Evolutionary conservation across 2,797 vertebrate genomes (phyloP).

Genomic region (Siniperca scherzeri): DNA sequence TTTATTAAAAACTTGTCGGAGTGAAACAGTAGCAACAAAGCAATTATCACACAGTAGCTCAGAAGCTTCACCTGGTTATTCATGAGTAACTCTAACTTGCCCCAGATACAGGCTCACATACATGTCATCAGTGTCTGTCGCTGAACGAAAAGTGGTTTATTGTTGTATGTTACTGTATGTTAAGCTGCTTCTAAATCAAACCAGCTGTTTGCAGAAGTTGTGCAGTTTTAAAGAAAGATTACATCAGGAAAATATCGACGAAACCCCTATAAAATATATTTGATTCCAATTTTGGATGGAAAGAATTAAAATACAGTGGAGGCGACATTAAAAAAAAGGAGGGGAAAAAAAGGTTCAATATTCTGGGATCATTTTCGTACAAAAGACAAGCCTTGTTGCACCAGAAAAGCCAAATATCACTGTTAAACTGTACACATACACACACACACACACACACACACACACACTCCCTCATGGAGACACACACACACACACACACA

Average conservation of each 20-base stretch:
- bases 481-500: constrained; percentile 41
- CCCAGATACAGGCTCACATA: constrained; percentile 65
- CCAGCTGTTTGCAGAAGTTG: constrained; percentile 66
- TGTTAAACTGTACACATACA: constrained; percentile 48
- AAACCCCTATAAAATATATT: constrained; percentile 76
- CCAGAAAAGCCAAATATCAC: constrained; percentile 72
- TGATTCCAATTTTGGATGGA: constrained; percentile 72
- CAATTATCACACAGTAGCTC: constrained; percentile 75
- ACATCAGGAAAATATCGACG: constrained; percentile 65
- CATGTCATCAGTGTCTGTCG: constrained; percentile 58
- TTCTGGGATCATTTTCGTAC: constrained; percentile 66
- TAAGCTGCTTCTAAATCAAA: constrained; percentile 65
- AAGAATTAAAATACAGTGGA: constrained; percentile 82
- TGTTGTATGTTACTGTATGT: constrained; percentile 19
- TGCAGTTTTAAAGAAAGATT: constrained; percentile 68
- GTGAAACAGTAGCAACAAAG: constrained; percentile 77
- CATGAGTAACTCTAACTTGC: constrained; percentile 56
- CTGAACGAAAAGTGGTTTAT: constrained; percentile 60
- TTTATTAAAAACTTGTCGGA: constrained; percentile 79
- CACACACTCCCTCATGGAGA: constrained; percentile 19
- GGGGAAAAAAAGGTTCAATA: constrained; percentile 64
- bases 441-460: constrained; percentile 33
- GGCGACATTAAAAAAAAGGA: constrained; percentile 69
- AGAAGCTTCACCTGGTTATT: constrained; percentile 67
- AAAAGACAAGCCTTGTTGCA: constrained; percentile 76